Evolutionary conservation across 1,140 invertebrate genomes (phyloP), one percentile per base, ranked within the genome.

Genomic region (Vollenhovia emeryi): DNA sequence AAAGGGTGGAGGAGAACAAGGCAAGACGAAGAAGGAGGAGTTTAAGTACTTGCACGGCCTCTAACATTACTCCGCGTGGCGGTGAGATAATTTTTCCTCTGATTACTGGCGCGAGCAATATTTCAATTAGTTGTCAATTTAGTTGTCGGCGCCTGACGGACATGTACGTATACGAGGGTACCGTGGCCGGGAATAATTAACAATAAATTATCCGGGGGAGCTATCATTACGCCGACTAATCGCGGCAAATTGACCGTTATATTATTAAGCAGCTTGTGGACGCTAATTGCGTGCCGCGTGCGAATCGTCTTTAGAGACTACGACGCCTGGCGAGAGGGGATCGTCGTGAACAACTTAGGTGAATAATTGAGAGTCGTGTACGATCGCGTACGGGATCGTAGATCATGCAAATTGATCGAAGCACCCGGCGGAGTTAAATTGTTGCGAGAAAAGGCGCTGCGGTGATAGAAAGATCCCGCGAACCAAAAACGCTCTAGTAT

Each of bases 91-190:
- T 90, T 90, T 93, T 92, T 89, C 86, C 86, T 52, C 75, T 84
- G 86, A 92, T 92, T 91, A 92, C 60, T 73, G 75, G 76, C 85
- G 76, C 86, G 86, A 85, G 90, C 91, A 93, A 93, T 93, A 93
- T 93, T 93, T 94, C 93, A 93, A 93, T 93, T 93, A 93, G 90
- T 91, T 93, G 92, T 93, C 92, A 92, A 94, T 93, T 94, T 94
- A 93, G 91, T 93, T 93, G 93, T 93, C 92, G 91, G 62, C 92
- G 87, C 91, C 89, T 91, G 90, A 93, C 86, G 87, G 75, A 91
- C 89, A 86, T 86, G 75, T 86, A 71, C 50, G 69, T 87, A 76
- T 80, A 66, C 79, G n/a, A 71, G 36, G 30, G 52, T 69, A 57
- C 45, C 30, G 59, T 40, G 76, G 68, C 48, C 64, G 59, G 43